A percentile compares a stretch with the other conserved stretches of the same genome.
phyloP scores from a whole-genome alignment of 2,888 invertebrate genomes.

The Ariolimax columbianus region DNA sequence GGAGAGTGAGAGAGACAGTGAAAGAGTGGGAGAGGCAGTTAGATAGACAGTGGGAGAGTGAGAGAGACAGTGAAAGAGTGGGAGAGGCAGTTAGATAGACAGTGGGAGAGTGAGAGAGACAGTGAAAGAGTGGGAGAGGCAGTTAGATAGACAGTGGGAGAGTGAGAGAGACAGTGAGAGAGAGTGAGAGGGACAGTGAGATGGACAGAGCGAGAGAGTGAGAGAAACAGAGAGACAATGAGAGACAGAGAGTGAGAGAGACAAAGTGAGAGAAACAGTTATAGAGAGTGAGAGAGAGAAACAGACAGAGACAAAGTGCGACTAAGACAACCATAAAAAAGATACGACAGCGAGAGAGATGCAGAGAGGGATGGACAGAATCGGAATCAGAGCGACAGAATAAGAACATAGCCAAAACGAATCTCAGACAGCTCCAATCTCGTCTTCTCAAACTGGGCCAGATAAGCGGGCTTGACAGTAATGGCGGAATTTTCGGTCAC shows the following conservation, averaged over 20 bases:
- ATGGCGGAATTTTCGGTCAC: conserved; percentile 40
- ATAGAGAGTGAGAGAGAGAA: conserved; percentile 14
- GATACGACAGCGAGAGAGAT: not conserved
- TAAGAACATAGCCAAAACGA: not conserved
- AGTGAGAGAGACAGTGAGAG: conserved; percentile 6
- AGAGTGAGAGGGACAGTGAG: not conserved
- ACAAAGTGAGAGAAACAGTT: no score
- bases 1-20: no score
- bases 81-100: no score
- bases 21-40: no score
- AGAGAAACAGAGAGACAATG: not conserved
- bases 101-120: no score
- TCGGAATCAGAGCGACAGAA: not conserved
- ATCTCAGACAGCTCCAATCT: not conserved
- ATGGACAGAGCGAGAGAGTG: not conserved
- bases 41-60: no score
- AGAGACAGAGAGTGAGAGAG: not conserved
- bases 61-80: no score
- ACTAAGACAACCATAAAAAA: no score
- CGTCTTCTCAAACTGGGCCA: conserved; percentile 26
- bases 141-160: no score
- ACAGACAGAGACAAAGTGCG: not conserved
- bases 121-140: no score
- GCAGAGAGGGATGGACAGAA: not conserved
- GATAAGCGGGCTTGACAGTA: conserved; percentile 41